Conservation (phyloP, 2,888 invertebrate genomes). For the Stegophylla sp. region DNA sequence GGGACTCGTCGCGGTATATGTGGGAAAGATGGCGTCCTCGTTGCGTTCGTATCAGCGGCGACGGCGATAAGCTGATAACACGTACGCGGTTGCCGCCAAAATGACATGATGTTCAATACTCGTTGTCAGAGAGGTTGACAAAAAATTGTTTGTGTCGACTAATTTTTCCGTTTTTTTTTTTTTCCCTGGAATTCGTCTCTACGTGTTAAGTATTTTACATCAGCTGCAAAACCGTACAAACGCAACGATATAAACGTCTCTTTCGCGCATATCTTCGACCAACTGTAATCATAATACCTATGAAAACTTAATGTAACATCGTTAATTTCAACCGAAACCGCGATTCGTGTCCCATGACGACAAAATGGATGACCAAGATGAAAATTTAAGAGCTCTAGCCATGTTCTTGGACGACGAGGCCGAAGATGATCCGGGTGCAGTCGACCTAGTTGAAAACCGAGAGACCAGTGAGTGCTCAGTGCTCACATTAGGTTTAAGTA, state of each 20-base stretch:
- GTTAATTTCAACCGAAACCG: too few relatives aligned
- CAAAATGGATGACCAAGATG: background rate
- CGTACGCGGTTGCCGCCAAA: slow-evolving; percentile 43
- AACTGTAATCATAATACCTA: too few relatives aligned
- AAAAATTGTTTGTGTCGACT: background rate
- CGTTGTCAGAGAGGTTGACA: background rate
- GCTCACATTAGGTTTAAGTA: too few relatives aligned
- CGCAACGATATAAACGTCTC: too few relatives aligned
- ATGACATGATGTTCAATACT: background rate
- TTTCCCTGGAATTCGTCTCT: too few relatives aligned
- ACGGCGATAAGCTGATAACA: background rate
- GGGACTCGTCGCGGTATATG: too few relatives aligned
- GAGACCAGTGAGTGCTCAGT: background rate
- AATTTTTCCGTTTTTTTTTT: too few relatives aligned
- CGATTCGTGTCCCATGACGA: background rate
- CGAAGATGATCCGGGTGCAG: background rate
- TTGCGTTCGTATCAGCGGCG: background rate
- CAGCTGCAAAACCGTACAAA: too few relatives aligned
- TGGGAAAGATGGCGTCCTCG: slow-evolving; percentile 11
- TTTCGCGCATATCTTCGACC: too few relatives aligned
- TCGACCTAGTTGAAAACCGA: background rate
- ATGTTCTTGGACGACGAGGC: slow-evolving; percentile 28
- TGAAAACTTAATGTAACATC: too few relatives aligned
- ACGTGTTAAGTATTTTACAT: too few relatives aligned
- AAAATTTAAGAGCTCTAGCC: slow-evolving; percentile 35